These are phyloP conservation scores for Festucalex cinctus DNA, from an alignment of 2,113 vertebrate species.

Conservation along the genomic window DNA sequence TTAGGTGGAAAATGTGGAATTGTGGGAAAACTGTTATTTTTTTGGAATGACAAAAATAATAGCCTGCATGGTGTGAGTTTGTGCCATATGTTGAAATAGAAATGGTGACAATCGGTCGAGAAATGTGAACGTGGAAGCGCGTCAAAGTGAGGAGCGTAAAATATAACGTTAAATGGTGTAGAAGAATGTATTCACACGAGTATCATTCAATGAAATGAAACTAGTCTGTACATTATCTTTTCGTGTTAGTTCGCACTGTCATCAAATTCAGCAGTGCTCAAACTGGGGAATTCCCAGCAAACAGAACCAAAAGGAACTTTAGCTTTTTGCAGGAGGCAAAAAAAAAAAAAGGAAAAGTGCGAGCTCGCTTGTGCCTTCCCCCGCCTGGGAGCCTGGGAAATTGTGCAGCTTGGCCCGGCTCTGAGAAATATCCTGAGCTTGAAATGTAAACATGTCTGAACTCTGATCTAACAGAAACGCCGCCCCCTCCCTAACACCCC, in stretches of 20 bases:
- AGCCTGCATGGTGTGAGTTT: too few relatives aligned
- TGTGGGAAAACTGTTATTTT: too few relatives aligned
- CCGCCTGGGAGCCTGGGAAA: slow-evolving; percentile 76
- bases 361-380: slow-evolving; percentile 64
- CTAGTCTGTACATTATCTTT: not conserved
- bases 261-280: not conserved
- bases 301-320: slow-evolving; percentile 47
- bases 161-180: too few relatives aligned
- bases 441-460: slow-evolving; percentile 81
- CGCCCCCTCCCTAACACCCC: slow-evolving; percentile 19
- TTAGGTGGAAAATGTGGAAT: too few relatives aligned
- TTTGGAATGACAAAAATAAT: too few relatives aligned
- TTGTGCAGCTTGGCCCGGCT: slow-evolving; percentile 60
- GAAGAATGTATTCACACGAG: too few relatives aligned
- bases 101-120: too few relatives aligned
- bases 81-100: too few relatives aligned
- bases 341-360: slow-evolving; percentile 62
- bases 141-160: too few relatives aligned
- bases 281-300: slow-evolving; percentile 8
- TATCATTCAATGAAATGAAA: too few relatives aligned
- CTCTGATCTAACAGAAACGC: slow-evolving; percentile 65
- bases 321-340: slow-evolving; percentile 42
- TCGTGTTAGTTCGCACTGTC: not conserved
- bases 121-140: too few relatives aligned
- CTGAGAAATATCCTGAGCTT: slow-evolving; percentile 78